phyloP scores from a whole-genome alignment of 2,888 invertebrate species.

The Thereva nobilitata region DNA sequence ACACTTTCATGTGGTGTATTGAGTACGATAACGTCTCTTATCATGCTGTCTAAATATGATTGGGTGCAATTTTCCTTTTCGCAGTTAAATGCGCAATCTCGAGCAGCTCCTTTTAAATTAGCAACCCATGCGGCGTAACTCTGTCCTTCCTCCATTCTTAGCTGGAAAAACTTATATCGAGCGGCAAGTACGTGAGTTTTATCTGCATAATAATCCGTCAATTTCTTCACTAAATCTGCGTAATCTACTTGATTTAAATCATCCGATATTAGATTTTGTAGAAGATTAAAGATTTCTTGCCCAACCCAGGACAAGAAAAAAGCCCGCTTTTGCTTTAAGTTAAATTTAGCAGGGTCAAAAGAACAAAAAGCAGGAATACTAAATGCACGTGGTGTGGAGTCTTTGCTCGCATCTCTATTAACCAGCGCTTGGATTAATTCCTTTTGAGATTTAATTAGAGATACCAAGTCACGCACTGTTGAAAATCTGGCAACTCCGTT shows the following conservation, averaged over 20 bases:
- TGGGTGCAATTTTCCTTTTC: background rate
- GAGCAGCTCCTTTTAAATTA: slow-evolving; percentile 8
- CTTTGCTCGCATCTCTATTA: too few relatives aligned
- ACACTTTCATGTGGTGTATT: slow-evolving; percentile 28
- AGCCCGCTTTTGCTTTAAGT: slow-evolving; percentile 1
- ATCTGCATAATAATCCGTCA: slow-evolving; percentile 11
- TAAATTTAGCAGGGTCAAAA: background rate
- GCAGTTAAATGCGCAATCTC: slow-evolving; percentile 1
- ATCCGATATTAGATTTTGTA: slow-evolving; percentile 2
- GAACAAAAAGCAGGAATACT: background rate
- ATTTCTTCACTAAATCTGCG: background rate
- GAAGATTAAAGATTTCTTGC: slow-evolving; percentile 20
- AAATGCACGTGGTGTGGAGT: too few relatives aligned
- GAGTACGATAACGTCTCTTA: slow-evolving; percentile 16
- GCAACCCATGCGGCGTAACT: slow-evolving; percentile 19
- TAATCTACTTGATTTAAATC: background rate
- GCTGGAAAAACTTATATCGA: background rate
- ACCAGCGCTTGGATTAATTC: too few relatives aligned
- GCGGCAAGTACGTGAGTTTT: slow-evolving; percentile 6
- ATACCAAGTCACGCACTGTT: too few relatives aligned
- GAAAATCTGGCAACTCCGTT: too few relatives aligned
- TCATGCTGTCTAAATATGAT: slow-evolving; percentile 2
- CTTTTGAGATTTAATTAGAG: too few relatives aligned
- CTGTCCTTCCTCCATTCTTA: slow-evolving; percentile 12
- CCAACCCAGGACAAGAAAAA: slow-evolving; percentile 29